Evolutionary conservation across 2,113 vertebrate genomes (phyloP).

Genomic region (Athene cunicularia): DNA sequence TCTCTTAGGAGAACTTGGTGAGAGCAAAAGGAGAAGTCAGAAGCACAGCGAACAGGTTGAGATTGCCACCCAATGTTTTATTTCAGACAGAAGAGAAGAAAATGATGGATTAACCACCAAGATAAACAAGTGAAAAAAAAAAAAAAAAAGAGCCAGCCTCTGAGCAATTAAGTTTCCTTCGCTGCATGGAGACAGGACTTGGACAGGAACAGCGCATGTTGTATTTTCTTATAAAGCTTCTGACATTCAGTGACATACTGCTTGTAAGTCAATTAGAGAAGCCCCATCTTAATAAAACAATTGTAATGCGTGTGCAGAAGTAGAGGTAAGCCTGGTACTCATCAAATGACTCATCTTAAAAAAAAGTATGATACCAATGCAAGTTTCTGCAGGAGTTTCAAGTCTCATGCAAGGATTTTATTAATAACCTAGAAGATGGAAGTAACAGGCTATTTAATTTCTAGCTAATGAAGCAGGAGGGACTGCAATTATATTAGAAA

Average conservation of each 20-base stretch:
- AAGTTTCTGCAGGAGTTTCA: neutral
- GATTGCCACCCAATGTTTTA: neutral
- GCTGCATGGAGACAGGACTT: neutral
- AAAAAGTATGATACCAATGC: neutral
- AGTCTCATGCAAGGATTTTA: neutral
- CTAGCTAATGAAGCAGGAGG: constrained; percentile 1
- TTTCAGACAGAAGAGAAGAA: neutral
- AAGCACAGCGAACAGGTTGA: neutral
- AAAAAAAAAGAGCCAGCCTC: neutral
- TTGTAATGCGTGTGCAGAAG: neutral
- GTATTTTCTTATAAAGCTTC: neutral
- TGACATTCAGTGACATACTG: neutral
- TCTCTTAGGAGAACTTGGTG: neutral
- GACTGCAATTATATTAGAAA: neutral
- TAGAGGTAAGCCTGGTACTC: neutral
- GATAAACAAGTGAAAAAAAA: neutral
- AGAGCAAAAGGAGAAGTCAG: neutral
- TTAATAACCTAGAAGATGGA: neutral
- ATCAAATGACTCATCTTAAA: neutral
- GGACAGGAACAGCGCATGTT: neutral
- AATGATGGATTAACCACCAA: neutral
- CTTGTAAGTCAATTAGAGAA: neutral
- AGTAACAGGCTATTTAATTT: neutral
- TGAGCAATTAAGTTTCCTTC: neutral
- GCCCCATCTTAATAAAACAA: neutral